These are phyloP conservation scores for Cyaniris semiargus DNA, from an alignment of 2,888 invertebrate species.

Conservation along the genomic window DNA sequence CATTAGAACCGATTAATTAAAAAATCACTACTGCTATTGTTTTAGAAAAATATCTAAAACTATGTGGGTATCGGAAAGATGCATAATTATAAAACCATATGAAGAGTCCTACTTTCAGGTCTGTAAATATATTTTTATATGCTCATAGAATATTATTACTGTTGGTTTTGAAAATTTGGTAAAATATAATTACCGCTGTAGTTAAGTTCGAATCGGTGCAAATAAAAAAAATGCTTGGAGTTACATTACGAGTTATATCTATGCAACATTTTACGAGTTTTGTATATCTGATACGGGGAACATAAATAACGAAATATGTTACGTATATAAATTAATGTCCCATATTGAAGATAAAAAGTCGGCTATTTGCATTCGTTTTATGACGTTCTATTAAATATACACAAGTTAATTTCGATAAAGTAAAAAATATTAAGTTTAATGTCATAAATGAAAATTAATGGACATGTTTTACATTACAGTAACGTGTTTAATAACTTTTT, in stretches of 20 bases:
- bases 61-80: no score
- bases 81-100: no score
- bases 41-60: background rate
- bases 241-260: background rate
- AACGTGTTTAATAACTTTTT: slow-evolving; percentile 11
- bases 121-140: background rate
- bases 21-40: background rate
- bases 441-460: slow-evolving; percentile 21
- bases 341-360: slow-evolving; percentile 16
- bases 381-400: slow-evolving; percentile 16
- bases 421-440: slow-evolving; percentile 16
- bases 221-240: background rate
- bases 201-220: background rate
- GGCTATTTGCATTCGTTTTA: slow-evolving; percentile 17
- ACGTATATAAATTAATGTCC: slow-evolving; percentile 13
- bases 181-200: background rate
- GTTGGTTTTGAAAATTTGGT: background rate
- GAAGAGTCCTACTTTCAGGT: background rate
- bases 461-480: slow-evolving; percentile 15
- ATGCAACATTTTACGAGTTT: slow-evolving; percentile 4
- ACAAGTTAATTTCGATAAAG: slow-evolving; percentile 16
- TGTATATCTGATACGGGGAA: background rate
- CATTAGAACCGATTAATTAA: background rate
- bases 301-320: slow-evolving; percentile 18
- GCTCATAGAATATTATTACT: background rate